Conservation (phyloP, 2,797 vertebrate species). For the Gephyroberyx darwinii region DNA sequence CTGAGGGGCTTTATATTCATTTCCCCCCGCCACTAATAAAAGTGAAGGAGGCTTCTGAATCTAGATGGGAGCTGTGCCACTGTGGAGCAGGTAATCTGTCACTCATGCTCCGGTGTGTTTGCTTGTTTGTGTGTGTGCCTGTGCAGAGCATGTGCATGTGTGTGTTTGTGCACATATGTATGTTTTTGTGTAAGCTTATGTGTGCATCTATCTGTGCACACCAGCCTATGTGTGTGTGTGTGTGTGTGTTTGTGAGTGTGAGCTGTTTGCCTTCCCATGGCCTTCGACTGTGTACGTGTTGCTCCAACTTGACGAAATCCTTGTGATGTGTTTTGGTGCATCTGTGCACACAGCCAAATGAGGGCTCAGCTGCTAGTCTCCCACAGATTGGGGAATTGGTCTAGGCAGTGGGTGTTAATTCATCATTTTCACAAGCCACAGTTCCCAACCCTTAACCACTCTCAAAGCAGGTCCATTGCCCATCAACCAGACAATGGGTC, state of each 20-base stretch:
- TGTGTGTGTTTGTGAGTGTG: conserved; percentile 1
- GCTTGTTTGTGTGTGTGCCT: conserved; percentile 9
- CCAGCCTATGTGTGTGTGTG: neutral
- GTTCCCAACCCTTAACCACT: neutral
- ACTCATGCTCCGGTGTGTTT: conserved; percentile 11
- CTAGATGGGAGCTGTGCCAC: conserved; percentile 25
- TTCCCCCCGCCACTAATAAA: conserved; percentile 44
- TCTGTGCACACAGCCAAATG: conserved; percentile 16
- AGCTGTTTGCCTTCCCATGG: neutral
- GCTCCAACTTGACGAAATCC: neutral
- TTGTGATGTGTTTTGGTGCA: neutral
- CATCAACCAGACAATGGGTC: neutral
- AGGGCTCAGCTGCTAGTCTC: conserved; percentile 19
- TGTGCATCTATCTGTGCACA: neutral
- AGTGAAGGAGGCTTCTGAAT: conserved; percentile 32
- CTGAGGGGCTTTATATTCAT: conserved; percentile 47
- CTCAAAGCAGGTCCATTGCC: neutral
- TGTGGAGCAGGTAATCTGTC: conserved; percentile 25
- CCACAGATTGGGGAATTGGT: conserved; percentile 19
- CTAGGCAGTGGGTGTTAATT: conserved; percentile 12
- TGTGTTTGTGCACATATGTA: neutral
- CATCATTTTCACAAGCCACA: conserved; percentile 5
- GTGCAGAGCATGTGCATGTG: neutral
- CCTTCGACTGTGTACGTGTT: neutral
- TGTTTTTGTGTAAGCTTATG: conserved; percentile 4